Base-by-base conservation (phyloP, 2,888 invertebrate genomes). In the Cantharis lateralis region DNA sequence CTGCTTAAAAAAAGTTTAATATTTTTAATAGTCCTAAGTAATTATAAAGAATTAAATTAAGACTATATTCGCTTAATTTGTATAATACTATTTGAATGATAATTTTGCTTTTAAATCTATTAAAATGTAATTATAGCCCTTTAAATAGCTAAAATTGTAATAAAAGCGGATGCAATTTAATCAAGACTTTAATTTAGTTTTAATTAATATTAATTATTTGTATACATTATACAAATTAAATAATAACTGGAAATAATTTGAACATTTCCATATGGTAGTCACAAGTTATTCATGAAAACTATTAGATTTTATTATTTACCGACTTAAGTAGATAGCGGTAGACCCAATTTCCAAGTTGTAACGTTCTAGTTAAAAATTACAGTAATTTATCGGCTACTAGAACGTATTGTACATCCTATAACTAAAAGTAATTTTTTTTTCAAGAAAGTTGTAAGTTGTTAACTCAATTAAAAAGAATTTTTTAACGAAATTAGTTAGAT, bases 361-460 rank as follows among this genome's bases (percentile, higher is more conserved):
- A 78, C 75, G 78, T 78, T 78, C 78, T 71, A 78, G 76, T 78
- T 78, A 73, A 76, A 75, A 78, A 71, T 70, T 76, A 66, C 78
- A 74, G 62, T 20, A 78, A 76, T 48, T 48, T 48, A 48, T 71
- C 71, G 70, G 73, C 72, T 76, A 72, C 68, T 73, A 69, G 69
- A 75, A 78, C 78, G 72, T 78, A 73, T 78, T 75, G 78, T 75
- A 75, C 73, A 72, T 20, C 20, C 64, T 66, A 66, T 66, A 48
- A 48, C 48, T 48, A 48, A 48, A 48, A 48, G 48, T 48, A 48
- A 13, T 48, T 7, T 48, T 48, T 48, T 48, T 48, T 48, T 13
- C 48, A 48, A 48, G 48, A 48, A 48, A 48, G 48, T n/a, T n/a
- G n/a, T 48, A 48, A 48, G 48, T 48, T 48, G 48, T 48, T 48